phyloP scores from a whole-genome alignment of 2,888 invertebrate genomes.

The Slavum lentiscoides region DNA sequence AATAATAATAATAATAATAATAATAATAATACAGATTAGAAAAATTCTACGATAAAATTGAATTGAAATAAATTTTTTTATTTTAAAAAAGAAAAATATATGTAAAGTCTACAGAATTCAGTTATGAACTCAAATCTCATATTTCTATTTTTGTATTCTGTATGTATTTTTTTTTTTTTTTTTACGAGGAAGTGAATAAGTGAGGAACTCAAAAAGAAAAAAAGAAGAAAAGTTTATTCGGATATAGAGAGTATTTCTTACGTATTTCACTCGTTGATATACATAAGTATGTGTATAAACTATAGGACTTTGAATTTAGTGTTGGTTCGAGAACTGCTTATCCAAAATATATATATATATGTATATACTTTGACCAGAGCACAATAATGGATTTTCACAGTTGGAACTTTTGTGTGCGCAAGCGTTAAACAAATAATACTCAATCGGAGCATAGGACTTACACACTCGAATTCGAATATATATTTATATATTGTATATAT shows the following conservation, averaged over 20 bases:
- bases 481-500: background rate
- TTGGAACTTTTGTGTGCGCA: background rate
- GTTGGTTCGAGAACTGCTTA: background rate
- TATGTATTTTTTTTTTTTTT: too few species aligned
- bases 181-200: background rate
- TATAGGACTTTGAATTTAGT: background rate
- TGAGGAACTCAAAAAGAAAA: background rate
- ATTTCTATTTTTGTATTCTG: background rate
- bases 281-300: background rate
- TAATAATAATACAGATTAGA: too few species aligned
- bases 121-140: background rate
- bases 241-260: background rate
- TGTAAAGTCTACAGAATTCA: background rate
- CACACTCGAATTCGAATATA: background rate
- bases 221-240: background rate
- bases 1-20: too few species aligned
- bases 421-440: background rate
- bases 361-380: background rate
- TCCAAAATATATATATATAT: background rate
- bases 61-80: too few species aligned
- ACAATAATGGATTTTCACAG: conserved; percentile 32
- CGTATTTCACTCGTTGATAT: too few species aligned
- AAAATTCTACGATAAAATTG: too few species aligned
- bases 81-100: too few species aligned
- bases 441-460: too few species aligned